Evolutionary conservation across 2,888 invertebrate genomes (phyloP).

Genomic region (Dryococelus australis): DNA sequence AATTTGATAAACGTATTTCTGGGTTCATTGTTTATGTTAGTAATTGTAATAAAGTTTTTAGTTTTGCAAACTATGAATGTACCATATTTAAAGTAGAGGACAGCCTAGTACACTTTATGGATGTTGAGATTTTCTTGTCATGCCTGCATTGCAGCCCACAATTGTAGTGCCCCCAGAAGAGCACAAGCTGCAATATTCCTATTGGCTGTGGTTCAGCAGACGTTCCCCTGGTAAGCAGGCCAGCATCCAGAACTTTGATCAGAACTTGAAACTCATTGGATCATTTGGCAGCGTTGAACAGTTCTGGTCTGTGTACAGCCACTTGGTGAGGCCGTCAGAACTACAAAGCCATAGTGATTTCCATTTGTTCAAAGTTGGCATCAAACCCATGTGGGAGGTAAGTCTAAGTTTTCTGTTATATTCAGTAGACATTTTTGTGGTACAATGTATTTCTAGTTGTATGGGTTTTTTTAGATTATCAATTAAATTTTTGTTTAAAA

Average conservation of each 20-base stretch:
- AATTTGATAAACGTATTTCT: too few species aligned
- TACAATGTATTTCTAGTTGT: too few species aligned
- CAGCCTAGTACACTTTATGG: too few species aligned
- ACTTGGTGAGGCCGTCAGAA: constrained; percentile 88
- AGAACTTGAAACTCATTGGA: constrained; percentile 88
- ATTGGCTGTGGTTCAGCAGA: constrained; percentile 89
- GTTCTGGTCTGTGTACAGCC: constrained; percentile 96
- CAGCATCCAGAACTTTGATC: constrained; percentile 67
- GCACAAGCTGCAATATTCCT: constrained; percentile 91
- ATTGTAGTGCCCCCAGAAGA: constrained; percentile 82
- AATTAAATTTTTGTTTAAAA: too few species aligned
- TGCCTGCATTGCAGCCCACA: constrained; percentile 60
- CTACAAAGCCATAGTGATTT: constrained; percentile 91
- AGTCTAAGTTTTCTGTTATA: constrained; percentile 46
- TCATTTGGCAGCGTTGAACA: constrained; percentile 93
- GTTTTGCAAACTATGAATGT: too few species aligned
- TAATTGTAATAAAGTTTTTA: too few species aligned
- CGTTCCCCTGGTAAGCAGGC: constrained; percentile 67
- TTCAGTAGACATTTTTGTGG: background rate
- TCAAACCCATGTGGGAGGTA: constrained; percentile 99
- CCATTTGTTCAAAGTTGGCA: constrained; percentile 97
- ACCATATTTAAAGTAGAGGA: too few species aligned
- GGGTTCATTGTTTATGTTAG: too few species aligned
- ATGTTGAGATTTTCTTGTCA: too few species aligned
- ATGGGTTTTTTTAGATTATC: background rate